phyloP scores from a whole-genome alignment of 2,888 invertebrate genomes.

The Lamproptera curius region DNA sequence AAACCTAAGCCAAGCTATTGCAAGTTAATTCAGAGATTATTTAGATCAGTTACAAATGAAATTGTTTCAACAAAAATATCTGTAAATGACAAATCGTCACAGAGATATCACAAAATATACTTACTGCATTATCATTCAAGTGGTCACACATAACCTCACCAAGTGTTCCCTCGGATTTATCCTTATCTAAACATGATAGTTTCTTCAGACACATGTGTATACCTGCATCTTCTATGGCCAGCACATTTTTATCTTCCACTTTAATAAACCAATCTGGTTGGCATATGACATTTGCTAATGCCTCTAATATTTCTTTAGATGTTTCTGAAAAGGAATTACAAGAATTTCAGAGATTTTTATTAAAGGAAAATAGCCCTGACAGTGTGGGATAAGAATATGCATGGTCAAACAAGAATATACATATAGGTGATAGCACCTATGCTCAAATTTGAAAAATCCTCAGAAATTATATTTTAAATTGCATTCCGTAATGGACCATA shows the following conservation, averaged over 20 bases:
- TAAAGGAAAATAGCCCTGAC: too few species aligned
- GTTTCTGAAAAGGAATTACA: conserved; percentile 59
- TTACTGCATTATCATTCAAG: conserved; percentile 77
- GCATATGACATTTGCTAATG: conserved; percentile 56
- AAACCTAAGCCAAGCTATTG: too few species aligned
- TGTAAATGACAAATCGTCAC: neutral
- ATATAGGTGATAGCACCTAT: too few species aligned
- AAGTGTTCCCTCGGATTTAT: conserved; percentile 70
- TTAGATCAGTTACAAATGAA: too few species aligned
- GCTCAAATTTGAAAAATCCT: too few species aligned
- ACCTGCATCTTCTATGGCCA: conserved; percentile 85
- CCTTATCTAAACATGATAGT: conserved; percentile 81
- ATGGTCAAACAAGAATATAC: too few species aligned
- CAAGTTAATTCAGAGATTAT: too few species aligned
- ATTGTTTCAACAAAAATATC: too few species aligned
- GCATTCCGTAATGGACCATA: too few species aligned
- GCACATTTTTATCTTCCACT: conserved; percentile 57
- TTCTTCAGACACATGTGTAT: conserved; percentile 88
- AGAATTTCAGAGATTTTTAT: too few species aligned
- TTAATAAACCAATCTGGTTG: conserved; percentile 75
- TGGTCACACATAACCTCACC: conserved; percentile 75
- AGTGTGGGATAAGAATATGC: too few species aligned
- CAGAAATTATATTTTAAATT: too few species aligned
- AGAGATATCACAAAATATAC: conserved; percentile 22
- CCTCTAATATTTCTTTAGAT: conserved; percentile 50